These are phyloP conservation scores for Diaprepes abbreviatus DNA, from an alignment of 2,888 invertebrate genomes.

Conservation along the genomic window DNA sequence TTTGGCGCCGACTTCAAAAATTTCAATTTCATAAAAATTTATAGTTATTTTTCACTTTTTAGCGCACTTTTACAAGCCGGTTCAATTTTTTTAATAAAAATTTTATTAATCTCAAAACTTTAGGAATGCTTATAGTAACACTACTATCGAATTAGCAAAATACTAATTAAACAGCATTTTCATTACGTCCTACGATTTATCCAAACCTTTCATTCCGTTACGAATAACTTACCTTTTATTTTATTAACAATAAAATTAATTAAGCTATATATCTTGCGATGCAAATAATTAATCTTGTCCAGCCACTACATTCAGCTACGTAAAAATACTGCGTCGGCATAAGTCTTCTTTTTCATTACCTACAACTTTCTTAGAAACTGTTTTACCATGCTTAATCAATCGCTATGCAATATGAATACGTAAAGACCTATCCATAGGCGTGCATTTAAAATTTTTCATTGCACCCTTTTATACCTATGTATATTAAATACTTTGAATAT, in stretches of 20 bases:
- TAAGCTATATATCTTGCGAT: conserved; percentile 22
- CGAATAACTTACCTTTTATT: conserved; percentile 14
- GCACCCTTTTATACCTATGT: not conserved
- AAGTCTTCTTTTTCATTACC: conserved; percentile 39
- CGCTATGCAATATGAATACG: conserved; percentile 38
- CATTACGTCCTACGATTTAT: too few species aligned
- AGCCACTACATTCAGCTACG: conserved; percentile 21
- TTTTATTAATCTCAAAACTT: too few species aligned
- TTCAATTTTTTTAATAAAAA: too few species aligned
- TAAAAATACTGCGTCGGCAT: conserved; percentile 32
- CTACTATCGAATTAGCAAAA: too few species aligned
- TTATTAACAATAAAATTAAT: conserved; percentile 32
- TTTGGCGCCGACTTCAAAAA: too few species aligned
- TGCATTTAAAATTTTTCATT: not conserved
- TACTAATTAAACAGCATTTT: too few species aligned
- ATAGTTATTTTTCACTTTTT: too few species aligned
- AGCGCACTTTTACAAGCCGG: too few species aligned
- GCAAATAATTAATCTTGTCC: conserved; percentile 36
- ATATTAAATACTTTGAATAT: not conserved
- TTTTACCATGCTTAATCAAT: conserved; percentile 41
- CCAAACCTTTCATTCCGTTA: not conserved
- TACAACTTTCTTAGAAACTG: conserved; percentile 38
- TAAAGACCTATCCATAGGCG: conserved; percentile 19
- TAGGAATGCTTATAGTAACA: too few species aligned
- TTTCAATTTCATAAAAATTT: too few species aligned